A percentile compares a stretch with the other conserved stretches of the same genome.
Conservation (phyloP, 2,113 vertebrate genomes). For the Istiophorus platypterus region DNA sequence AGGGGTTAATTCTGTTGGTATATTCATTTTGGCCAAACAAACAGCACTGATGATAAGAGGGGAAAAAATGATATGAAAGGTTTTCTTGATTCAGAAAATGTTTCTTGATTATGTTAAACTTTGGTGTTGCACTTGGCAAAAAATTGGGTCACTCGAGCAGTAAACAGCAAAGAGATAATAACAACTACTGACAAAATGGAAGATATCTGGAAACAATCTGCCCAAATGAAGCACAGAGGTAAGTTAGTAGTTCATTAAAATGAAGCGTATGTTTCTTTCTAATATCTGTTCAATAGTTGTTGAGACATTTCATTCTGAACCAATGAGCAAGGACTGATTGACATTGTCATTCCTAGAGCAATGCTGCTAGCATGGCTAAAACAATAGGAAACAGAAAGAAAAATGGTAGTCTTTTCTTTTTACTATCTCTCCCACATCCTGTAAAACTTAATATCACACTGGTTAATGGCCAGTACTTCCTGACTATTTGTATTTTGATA, state of each 20-base stretch:
- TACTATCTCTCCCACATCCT: neutral
- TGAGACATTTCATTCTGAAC: neutral
- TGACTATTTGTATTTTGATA: slow-evolving; percentile 7
- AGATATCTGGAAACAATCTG: slow-evolving; percentile 22
- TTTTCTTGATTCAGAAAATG: slow-evolving; percentile 50
- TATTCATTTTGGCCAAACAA: slow-evolving; percentile 80
- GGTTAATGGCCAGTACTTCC: neutral
- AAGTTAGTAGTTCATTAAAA: neutral
- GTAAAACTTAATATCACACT: neutral
- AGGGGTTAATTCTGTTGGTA: slow-evolving; percentile 81
- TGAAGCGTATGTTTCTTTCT: neutral
- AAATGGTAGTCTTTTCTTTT: neutral
- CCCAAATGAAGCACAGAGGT: neutral
- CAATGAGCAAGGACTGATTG: neutral
- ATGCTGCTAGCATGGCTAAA: neutral
- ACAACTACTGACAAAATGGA: neutral
- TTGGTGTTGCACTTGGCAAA: slow-evolving; percentile 51
- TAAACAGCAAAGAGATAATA: slow-evolving; percentile 27
- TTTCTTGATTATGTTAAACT: slow-evolving; percentile 52
- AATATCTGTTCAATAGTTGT: neutral
- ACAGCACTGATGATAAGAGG: slow-evolving; percentile 69
- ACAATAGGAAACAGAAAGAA: neutral
- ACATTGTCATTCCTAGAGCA: neutral
- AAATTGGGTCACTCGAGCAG: slow-evolving; percentile 35
- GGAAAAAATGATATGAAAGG: slow-evolving; percentile 26